A percentile compares a stretch with the other conserved stretches of the same genome.
These are phyloP conservation scores for Mobula birostris DNA, from an alignment of 2,113 vertebrate genomes.

Conservation along the genomic window DNA sequence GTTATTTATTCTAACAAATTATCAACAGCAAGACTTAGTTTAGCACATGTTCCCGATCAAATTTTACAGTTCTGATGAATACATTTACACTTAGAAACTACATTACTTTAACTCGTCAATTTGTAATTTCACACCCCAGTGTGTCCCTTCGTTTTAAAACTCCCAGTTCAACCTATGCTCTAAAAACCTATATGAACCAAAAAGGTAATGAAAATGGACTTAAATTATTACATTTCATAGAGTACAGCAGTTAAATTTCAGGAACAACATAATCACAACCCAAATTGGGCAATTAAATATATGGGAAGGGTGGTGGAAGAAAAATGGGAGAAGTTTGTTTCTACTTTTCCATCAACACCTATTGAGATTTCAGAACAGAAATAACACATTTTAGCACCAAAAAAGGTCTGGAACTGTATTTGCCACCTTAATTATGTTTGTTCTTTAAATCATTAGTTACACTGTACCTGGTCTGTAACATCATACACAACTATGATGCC, in stretches of 20 bases:
- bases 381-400: not conserved
- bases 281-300: not conserved
- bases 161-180: not conserved
- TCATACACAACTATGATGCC: slow-evolving; percentile 98
- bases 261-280: not conserved
- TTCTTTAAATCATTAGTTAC: not conserved
- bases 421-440: not conserved
- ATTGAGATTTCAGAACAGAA: not conserved
- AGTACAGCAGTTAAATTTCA: not conserved
- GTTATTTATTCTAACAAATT: not conserved
- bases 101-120: too few relatives aligned
- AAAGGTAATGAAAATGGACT: not conserved
- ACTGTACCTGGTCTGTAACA: slow-evolving; percentile 85
- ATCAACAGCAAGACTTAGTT: not conserved
- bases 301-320: not conserved
- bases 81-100: too few relatives aligned
- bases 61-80: too few relatives aligned
- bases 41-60: not conserved
- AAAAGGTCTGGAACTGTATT: not conserved
- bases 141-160: not conserved
- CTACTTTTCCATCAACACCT: not conserved
- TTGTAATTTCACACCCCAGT: not conserved
- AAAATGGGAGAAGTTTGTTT: not conserved
- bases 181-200: not conserved
- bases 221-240: not conserved